Evolutionary conservation across 2,888 invertebrate species (phyloP).

Genomic region (Scaptomyza reducta): DNA sequence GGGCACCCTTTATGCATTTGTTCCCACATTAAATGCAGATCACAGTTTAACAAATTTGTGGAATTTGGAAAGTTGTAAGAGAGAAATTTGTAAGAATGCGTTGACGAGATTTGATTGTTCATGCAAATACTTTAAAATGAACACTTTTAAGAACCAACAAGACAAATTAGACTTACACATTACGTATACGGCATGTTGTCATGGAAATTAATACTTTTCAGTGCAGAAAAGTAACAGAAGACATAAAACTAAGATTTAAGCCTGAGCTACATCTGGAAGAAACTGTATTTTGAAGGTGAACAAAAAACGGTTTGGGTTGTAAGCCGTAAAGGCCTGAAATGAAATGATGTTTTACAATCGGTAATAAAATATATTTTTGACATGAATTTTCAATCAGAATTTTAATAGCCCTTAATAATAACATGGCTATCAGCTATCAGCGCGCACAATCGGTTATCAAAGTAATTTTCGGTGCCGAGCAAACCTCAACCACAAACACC

Average conservation of each 20-base stretch:
- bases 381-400: slow-evolving; percentile 84
- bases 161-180: neutral
- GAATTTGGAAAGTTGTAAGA: neutral
- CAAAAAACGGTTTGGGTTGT: slow-evolving; percentile 22
- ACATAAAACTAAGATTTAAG: neutral
- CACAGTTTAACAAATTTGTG: slow-evolving; percentile 6
- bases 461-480: slow-evolving; percentile 62
- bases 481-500: slow-evolving; percentile 21
- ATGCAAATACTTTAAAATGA: no score
- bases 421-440: slow-evolving; percentile 82
- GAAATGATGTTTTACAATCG: slow-evolving; percentile 72
- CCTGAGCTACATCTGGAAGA: neutral
- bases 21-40: slow-evolving; percentile 42
- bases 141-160: no score
- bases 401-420: slow-evolving; percentile 83
- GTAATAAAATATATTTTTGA: slow-evolving; percentile 82
- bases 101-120: no score
- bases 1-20: neutral
- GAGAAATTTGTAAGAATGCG: neutral
- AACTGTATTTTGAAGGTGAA: neutral
- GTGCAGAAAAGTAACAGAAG: neutral
- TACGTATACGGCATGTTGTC: slow-evolving; percentile 37
- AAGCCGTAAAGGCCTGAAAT: slow-evolving; percentile 66
- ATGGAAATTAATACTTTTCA: neutral
- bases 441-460: slow-evolving; percentile 77